Conservation (phyloP, 2,113 vertebrate genomes). For the Pituophis catenifer region DNA sequence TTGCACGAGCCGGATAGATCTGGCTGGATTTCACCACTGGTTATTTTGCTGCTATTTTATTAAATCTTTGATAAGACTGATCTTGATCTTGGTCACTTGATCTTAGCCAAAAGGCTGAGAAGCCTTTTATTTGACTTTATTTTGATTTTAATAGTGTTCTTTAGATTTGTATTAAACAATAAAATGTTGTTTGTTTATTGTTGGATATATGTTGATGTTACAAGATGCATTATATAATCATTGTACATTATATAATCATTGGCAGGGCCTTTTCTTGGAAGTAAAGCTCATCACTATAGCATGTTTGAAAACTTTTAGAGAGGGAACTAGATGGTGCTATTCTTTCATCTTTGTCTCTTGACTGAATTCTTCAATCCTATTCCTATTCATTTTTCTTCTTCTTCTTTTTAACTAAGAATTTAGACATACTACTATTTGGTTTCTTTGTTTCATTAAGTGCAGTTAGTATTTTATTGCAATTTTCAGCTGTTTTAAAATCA, state of each 20-base stretch:
- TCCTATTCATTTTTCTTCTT: slow-evolving; percentile 36
- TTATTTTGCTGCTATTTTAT: neutral
- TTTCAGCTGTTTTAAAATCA: neutral
- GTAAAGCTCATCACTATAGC: slow-evolving; percentile 44
- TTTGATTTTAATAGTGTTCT: neutral
- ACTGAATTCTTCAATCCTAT: slow-evolving; percentile 53
- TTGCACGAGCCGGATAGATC: no score
- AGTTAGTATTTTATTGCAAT: slow-evolving; percentile 3
- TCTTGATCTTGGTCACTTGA: no score
- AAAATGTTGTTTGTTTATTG: slow-evolving; percentile 23
- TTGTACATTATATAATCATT: slow-evolving; percentile 4
- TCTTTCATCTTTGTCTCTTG: slow-evolving; percentile 72
- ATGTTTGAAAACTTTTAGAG: slow-evolving; percentile 62
- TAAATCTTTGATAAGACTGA: neutral
- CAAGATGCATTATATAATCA: neutral
- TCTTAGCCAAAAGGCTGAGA: no score
- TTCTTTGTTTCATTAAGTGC: neutral
- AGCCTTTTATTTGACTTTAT: no score
- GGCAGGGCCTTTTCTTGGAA: slow-evolving; percentile 1
- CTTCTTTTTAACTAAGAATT: slow-evolving; percentile 28
- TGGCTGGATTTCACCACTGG: no score
- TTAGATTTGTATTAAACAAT: neutral
- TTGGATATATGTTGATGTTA: slow-evolving; percentile 29
- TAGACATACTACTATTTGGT: neutral
- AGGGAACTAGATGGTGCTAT: slow-evolving; percentile 78